phyloP scores from a whole-genome alignment of 2,888 invertebrate genomes.

The Pterostichus niger region DNA sequence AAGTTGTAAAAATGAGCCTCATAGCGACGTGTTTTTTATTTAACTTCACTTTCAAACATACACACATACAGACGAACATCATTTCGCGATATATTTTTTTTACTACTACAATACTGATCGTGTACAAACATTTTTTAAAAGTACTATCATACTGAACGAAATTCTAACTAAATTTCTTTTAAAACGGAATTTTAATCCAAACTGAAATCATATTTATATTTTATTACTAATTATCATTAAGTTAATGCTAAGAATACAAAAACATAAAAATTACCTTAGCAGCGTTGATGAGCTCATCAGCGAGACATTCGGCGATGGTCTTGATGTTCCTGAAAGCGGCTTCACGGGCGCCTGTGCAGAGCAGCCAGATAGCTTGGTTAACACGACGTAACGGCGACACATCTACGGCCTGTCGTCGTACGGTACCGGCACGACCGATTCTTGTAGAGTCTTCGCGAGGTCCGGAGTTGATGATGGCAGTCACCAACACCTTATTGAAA shows the following conservation, averaged over 20 bases:
- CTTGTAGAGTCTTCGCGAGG: constrained; percentile 99
- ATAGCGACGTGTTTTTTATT: too few relatives aligned
- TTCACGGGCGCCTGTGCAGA: constrained; percentile 99
- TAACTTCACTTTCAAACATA: too few relatives aligned
- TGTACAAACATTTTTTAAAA: too few relatives aligned
- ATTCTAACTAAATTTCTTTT: too few relatives aligned
- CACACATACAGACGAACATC: too few relatives aligned
- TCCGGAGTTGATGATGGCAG: constrained; percentile 99
- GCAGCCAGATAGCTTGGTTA: constrained; percentile 99
- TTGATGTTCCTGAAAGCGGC: constrained; percentile 99
- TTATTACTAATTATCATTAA: too few relatives aligned
- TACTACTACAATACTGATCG: too few relatives aligned
- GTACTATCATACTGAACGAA: too few relatives aligned
- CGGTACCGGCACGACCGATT: constrained; percentile 99
- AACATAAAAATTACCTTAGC: constrained; percentile 86
- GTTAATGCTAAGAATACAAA: background rate
- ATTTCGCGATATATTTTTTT: too few relatives aligned
- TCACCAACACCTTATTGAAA: constrained; percentile 88
- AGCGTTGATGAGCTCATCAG: constrained; percentile 99
- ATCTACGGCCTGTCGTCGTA: constrained; percentile 99
- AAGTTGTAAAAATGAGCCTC: too few relatives aligned
- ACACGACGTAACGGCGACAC: constrained; percentile 98
- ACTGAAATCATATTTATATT: too few relatives aligned
- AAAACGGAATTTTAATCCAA: too few relatives aligned
- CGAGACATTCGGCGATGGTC: constrained; percentile 99